A percentile compares a stretch with the other conserved stretches of the same genome.
phyloP scores from a whole-genome alignment of 2,113 vertebrate species.

The Otolemur garnettii region DNA sequence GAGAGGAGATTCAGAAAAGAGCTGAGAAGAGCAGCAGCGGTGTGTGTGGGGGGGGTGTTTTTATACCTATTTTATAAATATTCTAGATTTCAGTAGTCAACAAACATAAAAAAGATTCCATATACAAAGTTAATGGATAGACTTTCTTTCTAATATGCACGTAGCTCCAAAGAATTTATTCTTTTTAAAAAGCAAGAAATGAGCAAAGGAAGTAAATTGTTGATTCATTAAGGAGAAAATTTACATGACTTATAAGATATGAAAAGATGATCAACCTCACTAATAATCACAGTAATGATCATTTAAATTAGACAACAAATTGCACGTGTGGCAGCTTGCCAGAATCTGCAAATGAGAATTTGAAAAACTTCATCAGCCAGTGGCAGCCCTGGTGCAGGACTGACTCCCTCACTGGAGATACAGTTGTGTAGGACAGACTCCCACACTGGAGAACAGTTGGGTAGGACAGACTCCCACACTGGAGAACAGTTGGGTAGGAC shows the following conservation, averaged over 20 bases:
- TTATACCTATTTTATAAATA: background rate
- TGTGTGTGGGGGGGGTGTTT: background rate
- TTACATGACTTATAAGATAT: background rate
- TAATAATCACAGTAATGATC: background rate
- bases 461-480: too few species aligned
- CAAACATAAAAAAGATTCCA: background rate
- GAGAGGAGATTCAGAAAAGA: too few species aligned
- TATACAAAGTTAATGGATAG: background rate
- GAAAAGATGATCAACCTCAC: background rate
- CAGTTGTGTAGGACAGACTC: too few species aligned
- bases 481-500: too few species aligned
- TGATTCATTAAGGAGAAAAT: constrained; percentile 2
- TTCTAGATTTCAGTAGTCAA: background rate
- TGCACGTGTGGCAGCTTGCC: background rate
- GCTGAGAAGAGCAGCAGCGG: too few species aligned
- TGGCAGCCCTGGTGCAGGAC: background rate
- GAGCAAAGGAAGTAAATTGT: background rate
- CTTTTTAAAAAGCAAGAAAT: background rate
- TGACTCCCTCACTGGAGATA: too few species aligned
- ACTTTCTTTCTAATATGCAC: background rate
- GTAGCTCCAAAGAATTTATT: background rate
- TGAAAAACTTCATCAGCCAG: background rate
- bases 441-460: too few species aligned
- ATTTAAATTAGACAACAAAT: background rate
- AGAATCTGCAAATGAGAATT: background rate